Percentiles rank a stretch among this genome's conserved stretches.
phyloP scores from a whole-genome alignment of 2,797 vertebrate genomes.

The Corythornis leucogaster region DNA sequence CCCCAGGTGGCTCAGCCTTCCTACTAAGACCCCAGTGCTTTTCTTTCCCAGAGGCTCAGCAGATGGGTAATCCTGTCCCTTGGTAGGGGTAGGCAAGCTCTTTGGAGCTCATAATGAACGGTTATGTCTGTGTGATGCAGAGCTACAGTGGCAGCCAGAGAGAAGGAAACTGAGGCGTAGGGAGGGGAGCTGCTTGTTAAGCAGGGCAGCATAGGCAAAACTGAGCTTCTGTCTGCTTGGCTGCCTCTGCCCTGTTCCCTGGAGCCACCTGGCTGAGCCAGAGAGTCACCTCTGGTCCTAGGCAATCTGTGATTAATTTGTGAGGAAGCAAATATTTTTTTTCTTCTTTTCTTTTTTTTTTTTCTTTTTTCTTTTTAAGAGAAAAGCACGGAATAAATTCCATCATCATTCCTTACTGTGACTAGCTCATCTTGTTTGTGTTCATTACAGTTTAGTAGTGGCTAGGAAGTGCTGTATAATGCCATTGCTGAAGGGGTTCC shows the following conservation, averaged over 20 bases:
- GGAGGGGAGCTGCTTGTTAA: not conserved
- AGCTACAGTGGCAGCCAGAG: not conserved
- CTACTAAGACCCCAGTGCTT: not conserved
- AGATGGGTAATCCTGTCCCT: not conserved
- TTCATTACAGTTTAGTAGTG: not conserved
- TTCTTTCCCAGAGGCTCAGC: not conserved
- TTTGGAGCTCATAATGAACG: not conserved
- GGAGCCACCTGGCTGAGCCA: not conserved
- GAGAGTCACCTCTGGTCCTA: not conserved
- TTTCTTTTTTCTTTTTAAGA: too few species aligned
- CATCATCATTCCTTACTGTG: not conserved
- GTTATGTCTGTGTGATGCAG: rapidly evolving
- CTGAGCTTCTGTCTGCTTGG: not conserved
- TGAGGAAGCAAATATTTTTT: not conserved
- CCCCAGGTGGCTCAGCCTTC: not conserved
- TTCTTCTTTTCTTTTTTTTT: too few species aligned
- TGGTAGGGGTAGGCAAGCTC: not conserved
- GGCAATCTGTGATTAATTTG: not conserved
- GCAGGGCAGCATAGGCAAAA: not conserved
- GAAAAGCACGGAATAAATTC: not conserved
- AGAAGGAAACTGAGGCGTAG: not conserved
- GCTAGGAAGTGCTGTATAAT: not conserved
- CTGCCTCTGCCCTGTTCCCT: not conserved
- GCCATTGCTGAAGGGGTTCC: not conserved
- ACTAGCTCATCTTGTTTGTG: not conserved